Evolutionary conservation across 2,888 invertebrate species (phyloP).

Genomic region (Cosmia trapezina): DNA sequence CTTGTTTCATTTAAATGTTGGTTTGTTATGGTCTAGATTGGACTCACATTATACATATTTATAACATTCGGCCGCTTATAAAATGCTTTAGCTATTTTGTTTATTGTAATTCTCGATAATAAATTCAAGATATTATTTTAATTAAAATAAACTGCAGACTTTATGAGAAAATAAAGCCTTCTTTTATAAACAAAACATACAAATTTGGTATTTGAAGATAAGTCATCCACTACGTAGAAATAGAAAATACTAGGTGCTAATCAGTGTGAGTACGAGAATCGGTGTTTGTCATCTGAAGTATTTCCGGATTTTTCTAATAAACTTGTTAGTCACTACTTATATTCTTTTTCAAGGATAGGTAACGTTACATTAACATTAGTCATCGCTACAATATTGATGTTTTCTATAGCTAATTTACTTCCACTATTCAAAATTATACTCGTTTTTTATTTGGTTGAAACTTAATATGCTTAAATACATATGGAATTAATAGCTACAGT

Average conservation of each 20-base stretch:
- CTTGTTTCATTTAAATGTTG: slow-evolving; percentile 61
- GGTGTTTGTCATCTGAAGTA: slow-evolving; percentile 62
- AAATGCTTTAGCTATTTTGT: slow-evolving; percentile 40
- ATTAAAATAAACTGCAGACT: slow-evolving; percentile 37
- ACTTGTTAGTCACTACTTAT: slow-evolving; percentile 62
- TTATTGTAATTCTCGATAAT: slow-evolving; percentile 24
- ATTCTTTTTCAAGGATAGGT: slow-evolving; percentile 57
- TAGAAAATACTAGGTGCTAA: slow-evolving; percentile 49
- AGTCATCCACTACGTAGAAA: slow-evolving; percentile 46
- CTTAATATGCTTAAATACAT: slow-evolving; percentile 59
- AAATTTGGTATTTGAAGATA: slow-evolving; percentile 33
- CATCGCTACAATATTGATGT: slow-evolving; percentile 57
- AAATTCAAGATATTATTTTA: slow-evolving; percentile 36
- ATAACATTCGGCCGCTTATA: slow-evolving; percentile 36
- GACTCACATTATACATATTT: slow-evolving; percentile 53
- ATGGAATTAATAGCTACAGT: slow-evolving; percentile 80
- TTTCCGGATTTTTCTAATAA: slow-evolving; percentile 65
- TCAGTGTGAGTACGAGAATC: slow-evolving; percentile 46
- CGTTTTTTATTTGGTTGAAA: slow-evolving; percentile 37
- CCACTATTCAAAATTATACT: slow-evolving; percentile 53
- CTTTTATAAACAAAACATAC: slow-evolving; percentile 32
- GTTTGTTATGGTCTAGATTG: slow-evolving; percentile 62
- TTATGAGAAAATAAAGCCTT: slow-evolving; percentile 32
- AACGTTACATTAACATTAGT: slow-evolving; percentile 60
- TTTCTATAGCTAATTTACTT: slow-evolving; percentile 47